Conservation (phyloP, 2,888 invertebrate genomes). For the Thera obeliscata region DNA sequence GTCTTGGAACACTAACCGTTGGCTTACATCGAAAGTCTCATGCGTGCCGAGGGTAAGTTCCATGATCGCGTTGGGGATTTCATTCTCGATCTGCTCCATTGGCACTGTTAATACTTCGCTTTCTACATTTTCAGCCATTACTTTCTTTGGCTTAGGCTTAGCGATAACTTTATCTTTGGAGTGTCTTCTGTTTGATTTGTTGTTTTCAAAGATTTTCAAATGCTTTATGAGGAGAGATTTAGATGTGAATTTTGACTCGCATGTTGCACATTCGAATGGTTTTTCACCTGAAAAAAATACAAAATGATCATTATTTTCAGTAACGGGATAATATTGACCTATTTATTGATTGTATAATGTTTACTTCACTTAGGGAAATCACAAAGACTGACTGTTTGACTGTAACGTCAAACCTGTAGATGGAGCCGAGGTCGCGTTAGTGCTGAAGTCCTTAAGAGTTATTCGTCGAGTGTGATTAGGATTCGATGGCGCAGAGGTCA, state of each 20-base stretch:
- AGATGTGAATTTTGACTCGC: slow-evolving; percentile 62
- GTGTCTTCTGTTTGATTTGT: slow-evolving; percentile 46
- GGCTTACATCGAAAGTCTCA: slow-evolving; percentile 43
- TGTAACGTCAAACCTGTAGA: too few relatives aligned
- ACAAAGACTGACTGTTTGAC: too few relatives aligned
- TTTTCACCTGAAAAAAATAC: slow-evolving; percentile 65
- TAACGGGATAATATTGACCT: background rate
- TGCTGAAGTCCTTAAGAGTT: too few relatives aligned
- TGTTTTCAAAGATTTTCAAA: slow-evolving; percentile 57
- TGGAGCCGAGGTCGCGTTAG: too few relatives aligned
- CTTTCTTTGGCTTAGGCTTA: background rate
- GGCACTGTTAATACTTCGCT: slow-evolving; percentile 19
- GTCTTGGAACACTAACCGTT: slow-evolving; percentile 61
- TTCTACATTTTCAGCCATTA: background rate
- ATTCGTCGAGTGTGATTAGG: too few relatives aligned
- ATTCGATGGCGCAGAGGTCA: too few relatives aligned
- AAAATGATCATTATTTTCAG: background rate
- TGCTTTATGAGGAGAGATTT: slow-evolving; percentile 68
- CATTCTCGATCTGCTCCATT: slow-evolving; percentile 13
- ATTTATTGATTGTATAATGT: background rate
- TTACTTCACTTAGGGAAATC: too few relatives aligned
- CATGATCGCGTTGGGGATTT: slow-evolving; percentile 30
- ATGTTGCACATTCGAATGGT: slow-evolving; percentile 69
- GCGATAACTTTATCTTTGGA: slow-evolving; percentile 12
- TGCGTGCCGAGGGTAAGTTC: slow-evolving; percentile 36